Evolutionary conservation across 2,797 vertebrate species (phyloP).

Genomic region (Falco peregrinus): DNA sequence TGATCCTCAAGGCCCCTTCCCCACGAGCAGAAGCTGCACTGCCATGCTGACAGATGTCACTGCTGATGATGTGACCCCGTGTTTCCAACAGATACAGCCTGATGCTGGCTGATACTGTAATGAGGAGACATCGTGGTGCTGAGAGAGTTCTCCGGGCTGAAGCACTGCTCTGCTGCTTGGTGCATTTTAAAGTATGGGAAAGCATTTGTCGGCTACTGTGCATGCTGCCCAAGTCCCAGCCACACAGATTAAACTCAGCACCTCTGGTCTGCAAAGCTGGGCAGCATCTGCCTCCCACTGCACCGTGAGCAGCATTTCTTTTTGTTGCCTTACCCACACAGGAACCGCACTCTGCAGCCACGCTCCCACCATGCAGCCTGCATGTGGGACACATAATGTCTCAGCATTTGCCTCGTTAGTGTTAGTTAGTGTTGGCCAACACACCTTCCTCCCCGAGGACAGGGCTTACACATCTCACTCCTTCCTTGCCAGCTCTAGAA

Average conservation of each 20-base stretch:
- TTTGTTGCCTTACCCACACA: background rate
- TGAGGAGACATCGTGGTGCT: background rate
- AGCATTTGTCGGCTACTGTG: background rate
- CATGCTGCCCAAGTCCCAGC: background rate
- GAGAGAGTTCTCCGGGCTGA: background rate
- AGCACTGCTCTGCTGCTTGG: background rate
- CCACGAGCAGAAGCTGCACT: background rate
- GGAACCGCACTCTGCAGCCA: background rate
- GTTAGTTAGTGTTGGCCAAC: background rate
- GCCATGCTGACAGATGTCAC: conserved; percentile 22
- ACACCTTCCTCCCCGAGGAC: rapidly evolving
- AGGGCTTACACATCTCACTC: background rate
- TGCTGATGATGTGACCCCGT: background rate
- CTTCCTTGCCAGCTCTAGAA: background rate
- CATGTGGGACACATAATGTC: background rate
- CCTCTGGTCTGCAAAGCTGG: background rate
- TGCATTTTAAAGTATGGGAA: background rate
- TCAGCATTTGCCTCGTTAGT: background rate
- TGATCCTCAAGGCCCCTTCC: background rate
- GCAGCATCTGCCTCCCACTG: background rate
- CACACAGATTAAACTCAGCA: background rate
- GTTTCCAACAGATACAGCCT: background rate
- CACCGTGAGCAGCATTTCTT: background rate
- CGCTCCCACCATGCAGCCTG: background rate
- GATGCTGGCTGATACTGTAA: background rate